Evolutionary conservation across 2,888 invertebrate genomes (phyloP), one percentile per base, ranked within the genome.

Genomic region (Parnassius glacialis): DNA sequence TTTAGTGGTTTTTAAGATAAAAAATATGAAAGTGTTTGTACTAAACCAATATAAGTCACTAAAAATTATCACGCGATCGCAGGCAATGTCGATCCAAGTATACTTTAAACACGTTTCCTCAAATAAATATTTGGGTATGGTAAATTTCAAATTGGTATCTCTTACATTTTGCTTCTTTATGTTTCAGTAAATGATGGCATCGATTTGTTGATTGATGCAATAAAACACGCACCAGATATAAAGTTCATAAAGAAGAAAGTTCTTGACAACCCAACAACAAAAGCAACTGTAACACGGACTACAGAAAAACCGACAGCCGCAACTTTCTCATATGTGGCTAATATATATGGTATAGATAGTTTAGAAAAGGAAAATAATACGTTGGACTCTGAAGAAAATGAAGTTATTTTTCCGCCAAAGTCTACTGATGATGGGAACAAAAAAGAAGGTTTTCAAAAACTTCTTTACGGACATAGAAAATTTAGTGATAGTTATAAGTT

Each of bases 171-270:
- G 43, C 43, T 50, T 2, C 41, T 64, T 56, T 67, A 45, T 65
- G 57, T 81, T 83, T 62, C 76, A 88, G 88, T 70, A 1, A 78
- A 80, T 11, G 89, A 90, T 61, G 89, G 87, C 1, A 85, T 89
- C 59, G 88, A 90, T 68, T 65, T 88, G 65, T 67, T 89, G 45
- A 80, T 89, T 67, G 87, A 88, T 16, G 84, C 86, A 25, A 89
- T 90, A 7, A 83, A 81, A 78, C 82, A 74, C 65, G 83, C 89
- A 52, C 90, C 90, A 16, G 82, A 87, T 59, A 80, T 88, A 1
- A 85, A 84, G 72, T 64, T 73, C 9, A 75, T 79, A 3, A 73
- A 72, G 61, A 83, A 80, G 57, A 79, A 80, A 65, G 73, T 76
- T 13, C 47, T 78, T 13, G 57, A 73, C n/a, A 2, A 1, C 12